phyloP scores from a whole-genome alignment of 1,140 invertebrate genomes.

The Pseudomyrmex concolor region DNA sequence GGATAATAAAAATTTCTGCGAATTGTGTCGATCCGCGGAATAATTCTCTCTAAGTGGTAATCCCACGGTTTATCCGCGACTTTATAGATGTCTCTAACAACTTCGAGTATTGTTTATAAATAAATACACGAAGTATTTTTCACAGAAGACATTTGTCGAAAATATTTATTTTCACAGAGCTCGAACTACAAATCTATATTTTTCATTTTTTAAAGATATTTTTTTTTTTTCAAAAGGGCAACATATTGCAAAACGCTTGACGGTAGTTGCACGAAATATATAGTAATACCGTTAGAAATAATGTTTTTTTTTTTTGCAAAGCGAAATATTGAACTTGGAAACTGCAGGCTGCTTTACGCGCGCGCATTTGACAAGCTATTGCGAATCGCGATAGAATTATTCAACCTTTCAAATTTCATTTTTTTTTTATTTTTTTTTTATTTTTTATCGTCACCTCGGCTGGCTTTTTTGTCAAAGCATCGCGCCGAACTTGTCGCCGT shows the following conservation, averaged over 20 bases:
- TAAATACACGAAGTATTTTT: background rate
- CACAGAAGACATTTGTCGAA: background rate
- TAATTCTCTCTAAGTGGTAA: constrained; percentile 11
- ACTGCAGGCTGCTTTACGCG: background rate
- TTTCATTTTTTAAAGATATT: no score
- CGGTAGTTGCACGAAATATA: background rate
- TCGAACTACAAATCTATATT: no score
- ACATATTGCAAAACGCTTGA: background rate
- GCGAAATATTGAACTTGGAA: background rate
- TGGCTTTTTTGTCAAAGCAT: constrained; percentile 38
- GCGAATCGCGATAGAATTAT: constrained; percentile 40
- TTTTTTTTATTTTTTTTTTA: background rate
- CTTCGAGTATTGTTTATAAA: background rate
- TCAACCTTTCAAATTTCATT: constrained; percentile 6
- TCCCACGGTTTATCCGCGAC: background rate
- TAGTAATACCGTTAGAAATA: constrained; percentile 26
- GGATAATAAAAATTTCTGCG: constrained; percentile 4
- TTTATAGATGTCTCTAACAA: background rate
- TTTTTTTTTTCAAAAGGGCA: no score
- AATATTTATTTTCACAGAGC: no score
- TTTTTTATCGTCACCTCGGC: background rate
- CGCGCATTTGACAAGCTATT: constrained; percentile 19
- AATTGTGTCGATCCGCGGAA: background rate
- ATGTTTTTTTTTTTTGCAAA: background rate
- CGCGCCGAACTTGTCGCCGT: constrained; percentile 1